Conservation (phyloP, 37 sponge, comb jelly and placozoan genomes). For the Chondrosia reniformis region DNA sequence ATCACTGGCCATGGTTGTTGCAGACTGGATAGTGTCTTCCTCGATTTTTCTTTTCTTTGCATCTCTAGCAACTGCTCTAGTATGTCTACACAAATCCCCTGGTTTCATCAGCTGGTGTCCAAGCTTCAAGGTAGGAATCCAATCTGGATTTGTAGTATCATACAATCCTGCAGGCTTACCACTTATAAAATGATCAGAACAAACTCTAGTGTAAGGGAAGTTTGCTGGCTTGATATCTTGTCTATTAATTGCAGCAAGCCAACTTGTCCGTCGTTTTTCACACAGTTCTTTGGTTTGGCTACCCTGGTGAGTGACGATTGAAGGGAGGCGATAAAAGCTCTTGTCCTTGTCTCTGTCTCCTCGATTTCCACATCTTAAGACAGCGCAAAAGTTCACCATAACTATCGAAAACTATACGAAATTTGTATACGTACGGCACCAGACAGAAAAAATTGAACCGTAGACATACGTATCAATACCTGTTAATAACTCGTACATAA, state of each 20-base stretch:
- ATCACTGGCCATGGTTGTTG: no score
- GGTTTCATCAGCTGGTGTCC: constrained; percentile 7
- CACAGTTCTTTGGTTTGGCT: constrained; percentile 6
- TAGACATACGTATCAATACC: no score
- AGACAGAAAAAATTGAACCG: no score
- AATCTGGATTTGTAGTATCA: constrained; percentile 22
- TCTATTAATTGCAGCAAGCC: constrained; percentile 28
- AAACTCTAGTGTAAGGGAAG: constrained; percentile 14
- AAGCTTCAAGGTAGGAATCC: constrained; percentile 28
- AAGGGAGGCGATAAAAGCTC: constrained; percentile 22
- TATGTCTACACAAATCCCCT: neutral
- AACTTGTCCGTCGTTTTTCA: constrained; percentile 8
- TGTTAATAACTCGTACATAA: no score
- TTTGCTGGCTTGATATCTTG: constrained; percentile 3
- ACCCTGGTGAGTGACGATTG: neutral
- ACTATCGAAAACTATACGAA: no score
- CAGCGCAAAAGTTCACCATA: no score
- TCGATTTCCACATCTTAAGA: constrained; percentile 17
- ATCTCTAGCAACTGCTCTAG: neutral
- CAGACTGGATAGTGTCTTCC: no score
- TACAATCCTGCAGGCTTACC: constrained; percentile 29
- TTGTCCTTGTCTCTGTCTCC: constrained; percentile 33
- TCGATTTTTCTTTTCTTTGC: neutral
- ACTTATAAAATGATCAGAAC: constrained; percentile 36
- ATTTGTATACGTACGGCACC: no score